phyloP scores from a whole-genome alignment of 2,888 invertebrate species.

The Acanthosoma haemorrhoidale region DNA sequence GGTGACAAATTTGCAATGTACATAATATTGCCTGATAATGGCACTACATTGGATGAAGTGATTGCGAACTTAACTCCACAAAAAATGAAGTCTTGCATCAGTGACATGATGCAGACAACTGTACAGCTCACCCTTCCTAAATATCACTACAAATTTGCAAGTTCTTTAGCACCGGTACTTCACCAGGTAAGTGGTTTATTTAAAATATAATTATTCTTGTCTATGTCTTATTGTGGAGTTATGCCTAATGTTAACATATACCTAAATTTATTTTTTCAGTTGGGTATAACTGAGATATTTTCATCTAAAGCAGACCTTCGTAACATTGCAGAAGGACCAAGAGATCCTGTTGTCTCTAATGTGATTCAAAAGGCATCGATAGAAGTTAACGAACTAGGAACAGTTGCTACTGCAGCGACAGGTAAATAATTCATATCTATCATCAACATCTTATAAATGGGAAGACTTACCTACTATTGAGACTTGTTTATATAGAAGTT shows the following conservation, averaged over 20 bases:
- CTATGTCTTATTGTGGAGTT: background rate
- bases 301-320: conserved; percentile 63
- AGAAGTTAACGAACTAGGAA: conserved; percentile 70
- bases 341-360: conserved; percentile 58
- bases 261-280: conserved; percentile 46
- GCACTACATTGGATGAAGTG: conserved; percentile 57
- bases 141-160: conserved; percentile 66
- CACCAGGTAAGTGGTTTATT: conserved; percentile 52
- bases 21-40: conserved; percentile 61
- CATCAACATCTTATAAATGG: too few species aligned
- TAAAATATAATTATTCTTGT: background rate
- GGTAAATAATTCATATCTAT: too few species aligned
- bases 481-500: too few species aligned
- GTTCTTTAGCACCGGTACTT: conserved; percentile 56
- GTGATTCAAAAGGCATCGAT: conserved; percentile 71
- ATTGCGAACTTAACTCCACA: conserved; percentile 54
- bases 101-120: conserved; percentile 54
- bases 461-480: too few species aligned
- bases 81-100: conserved; percentile 54
- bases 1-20: conserved; percentile 70
- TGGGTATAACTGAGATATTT: conserved; percentile 70
- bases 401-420: conserved; percentile 63
- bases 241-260: background rate
- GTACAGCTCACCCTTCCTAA: conserved; percentile 65
- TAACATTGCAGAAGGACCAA: conserved; percentile 57